These are phyloP conservation scores for Chamaea fasciata DNA, from an alignment of 2,113 vertebrate genomes.

Conservation along the genomic window DNA sequence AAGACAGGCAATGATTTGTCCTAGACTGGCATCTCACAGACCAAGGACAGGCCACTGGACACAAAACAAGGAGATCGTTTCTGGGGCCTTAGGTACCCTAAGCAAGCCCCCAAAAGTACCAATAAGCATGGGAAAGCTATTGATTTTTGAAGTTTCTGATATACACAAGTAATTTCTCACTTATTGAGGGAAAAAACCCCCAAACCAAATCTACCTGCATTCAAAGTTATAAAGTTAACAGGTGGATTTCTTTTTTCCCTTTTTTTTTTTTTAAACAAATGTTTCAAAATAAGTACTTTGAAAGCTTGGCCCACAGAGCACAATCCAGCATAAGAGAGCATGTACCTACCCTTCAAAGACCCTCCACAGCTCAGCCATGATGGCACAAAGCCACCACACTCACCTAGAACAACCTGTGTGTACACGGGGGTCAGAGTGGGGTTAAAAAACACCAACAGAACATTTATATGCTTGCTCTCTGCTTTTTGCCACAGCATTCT, in stretches of 20 bases:
- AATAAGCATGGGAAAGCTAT: not conserved
- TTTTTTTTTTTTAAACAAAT: not conserved
- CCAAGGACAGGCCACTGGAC: not conserved
- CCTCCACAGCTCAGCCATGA: not conserved
- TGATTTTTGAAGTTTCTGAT: not conserved
- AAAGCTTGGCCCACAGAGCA: not conserved
- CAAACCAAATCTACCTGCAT: not conserved
- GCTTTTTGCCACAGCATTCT: not conserved
- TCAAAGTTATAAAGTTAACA: not conserved
- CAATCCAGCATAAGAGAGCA: rapidly evolving
- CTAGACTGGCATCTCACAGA: not conserved
- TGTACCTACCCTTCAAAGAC: not conserved
- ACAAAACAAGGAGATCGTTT: not conserved
- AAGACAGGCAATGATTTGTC: not conserved
- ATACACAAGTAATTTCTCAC: not conserved
- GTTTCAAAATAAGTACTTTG: not conserved
- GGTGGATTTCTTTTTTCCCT: not conserved
- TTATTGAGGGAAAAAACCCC: rapidly evolving
- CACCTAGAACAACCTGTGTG: rapidly evolving
- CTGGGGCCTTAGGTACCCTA: not conserved
- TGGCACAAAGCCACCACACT: not conserved
- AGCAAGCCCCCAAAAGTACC: not conserved
- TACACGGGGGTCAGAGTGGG: rapidly evolving
- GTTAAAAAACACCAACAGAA: not conserved
- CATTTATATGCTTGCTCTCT: not conserved